Evolutionary conservation across 2,888 invertebrate genomes (phyloP), one percentile per base, ranked within the genome.

Genomic region (Cenopis cana): DNA sequence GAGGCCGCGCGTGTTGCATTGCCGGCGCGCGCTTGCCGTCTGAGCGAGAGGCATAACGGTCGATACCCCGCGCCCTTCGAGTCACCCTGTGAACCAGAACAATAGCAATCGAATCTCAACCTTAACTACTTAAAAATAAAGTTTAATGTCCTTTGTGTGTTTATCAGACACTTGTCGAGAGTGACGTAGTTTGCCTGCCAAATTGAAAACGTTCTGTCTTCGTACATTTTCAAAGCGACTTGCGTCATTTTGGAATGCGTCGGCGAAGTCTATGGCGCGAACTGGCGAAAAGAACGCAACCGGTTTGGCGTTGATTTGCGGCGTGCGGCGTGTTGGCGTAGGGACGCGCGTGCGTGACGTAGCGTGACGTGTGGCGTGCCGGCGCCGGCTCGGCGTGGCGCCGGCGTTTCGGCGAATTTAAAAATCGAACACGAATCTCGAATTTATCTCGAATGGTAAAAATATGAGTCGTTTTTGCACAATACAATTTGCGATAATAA

Each of bases 11-110:
- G 79, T 71, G 59, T 60, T 36, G 68, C 78, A 74, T 69, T 76
- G 76, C 74, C 76, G 77, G 75, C 82, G 83, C 81, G 81, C 79
- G 83, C 77, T 75, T 72, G 76, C 73, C 83, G 78, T 83, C 82
- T 86, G 85, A 81, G 77, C 72, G 80, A 75, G 76, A 81, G 73
- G 73, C 78, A 77, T 72, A 76, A 66, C 85, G 86, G 84, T 87
- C 87, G 85, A 86, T 87, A 85, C 78, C 82, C 79, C 78, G 73
- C 78, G 75, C 68, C 73, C 71, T 71, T 71, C 61, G 55, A 66
- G 46, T 71, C 67, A 61, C 71, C 71, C 71, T 61, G 49, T 61
- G 20, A 11, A 38, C 55, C 11, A 41, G 9, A 50, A 24, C 6
- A 12, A 17, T 1, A 0, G 0, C n/a, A 29, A 24, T 3, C 17